Evolutionary conservation across 2,113 vertebrate genomes (phyloP).

Genomic region (Oncorhynchus clarkii): DNA sequence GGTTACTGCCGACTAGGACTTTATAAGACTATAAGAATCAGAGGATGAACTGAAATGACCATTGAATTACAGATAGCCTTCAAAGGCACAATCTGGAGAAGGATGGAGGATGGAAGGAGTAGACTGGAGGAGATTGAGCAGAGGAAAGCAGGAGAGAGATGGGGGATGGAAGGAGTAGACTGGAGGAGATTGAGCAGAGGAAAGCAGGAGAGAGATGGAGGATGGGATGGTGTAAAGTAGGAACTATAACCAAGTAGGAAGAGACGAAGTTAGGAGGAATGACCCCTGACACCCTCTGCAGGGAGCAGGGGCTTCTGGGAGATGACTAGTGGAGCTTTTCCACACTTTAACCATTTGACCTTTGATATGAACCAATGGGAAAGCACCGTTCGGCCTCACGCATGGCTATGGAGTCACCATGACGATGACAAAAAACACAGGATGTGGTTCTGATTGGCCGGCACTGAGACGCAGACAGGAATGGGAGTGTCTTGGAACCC

Average conservation of each 20-base stretch:
- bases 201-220: not conserved
- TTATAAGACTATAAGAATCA: too few relatives aligned
- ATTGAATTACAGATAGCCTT: too few relatives aligned
- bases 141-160: not conserved
- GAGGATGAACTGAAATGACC: too few relatives aligned
- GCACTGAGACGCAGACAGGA: conserved; percentile 11
- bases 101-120: too few relatives aligned
- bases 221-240: not conserved
- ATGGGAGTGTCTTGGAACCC: not conserved
- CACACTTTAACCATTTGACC: conserved; percentile 22
- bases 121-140: too few relatives aligned
- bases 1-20: too few relatives aligned
- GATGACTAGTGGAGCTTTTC: conserved; percentile 23
- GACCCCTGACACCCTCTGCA: not conserved
- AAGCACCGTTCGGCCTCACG: not conserved
- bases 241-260: conserved; percentile 1
- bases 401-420: not conserved
- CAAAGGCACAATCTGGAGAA: too few relatives aligned
- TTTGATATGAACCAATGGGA: conserved; percentile 28
- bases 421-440: conserved; percentile 8
- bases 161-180: not conserved
- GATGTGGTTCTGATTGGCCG: conserved; percentile 27
- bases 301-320: conserved; percentile 41
- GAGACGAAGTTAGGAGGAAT: not conserved
- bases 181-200: not conserved